phyloP scores from a whole-genome alignment of 2,797 vertebrate genomes.

The Oreochromis grahami region DNA sequence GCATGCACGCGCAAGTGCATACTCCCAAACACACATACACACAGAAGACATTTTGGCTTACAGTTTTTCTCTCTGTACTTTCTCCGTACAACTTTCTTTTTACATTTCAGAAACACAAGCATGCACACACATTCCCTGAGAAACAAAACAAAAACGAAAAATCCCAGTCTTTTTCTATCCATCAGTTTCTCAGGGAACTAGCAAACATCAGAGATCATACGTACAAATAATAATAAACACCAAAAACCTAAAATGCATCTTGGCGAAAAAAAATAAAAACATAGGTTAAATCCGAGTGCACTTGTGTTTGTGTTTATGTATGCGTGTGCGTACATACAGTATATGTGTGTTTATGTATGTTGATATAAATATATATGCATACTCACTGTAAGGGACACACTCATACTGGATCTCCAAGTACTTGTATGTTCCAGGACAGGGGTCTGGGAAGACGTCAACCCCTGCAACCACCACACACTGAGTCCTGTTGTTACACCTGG shows the following conservation, averaged over 20 bases:
- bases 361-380: slow-evolving; percentile 1
- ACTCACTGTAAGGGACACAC: slow-evolving; percentile 94
- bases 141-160: slow-evolving; percentile 29
- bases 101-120: not conserved
- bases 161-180: slow-evolving; percentile 12
- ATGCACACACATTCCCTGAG: slow-evolving; percentile 49
- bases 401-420: slow-evolving; percentile 83
- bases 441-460: slow-evolving; percentile 84
- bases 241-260: slow-evolving; percentile 23
- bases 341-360: not conserved
- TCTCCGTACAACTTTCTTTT: slow-evolving; percentile 4
- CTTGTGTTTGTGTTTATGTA: not conserved
- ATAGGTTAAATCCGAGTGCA: slow-evolving; percentile 15
- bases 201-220: slow-evolving; percentile 33
- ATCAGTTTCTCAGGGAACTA: slow-evolving; percentile 36
- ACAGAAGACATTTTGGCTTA: not conserved
- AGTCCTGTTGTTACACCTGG: slow-evolving; percentile 89
- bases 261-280: not conserved
- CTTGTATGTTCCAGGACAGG: slow-evolving; percentile 73
- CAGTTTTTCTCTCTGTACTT: slow-evolving; percentile 18
- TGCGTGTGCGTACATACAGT: not conserved
- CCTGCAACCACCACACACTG: slow-evolving; percentile 92
- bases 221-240: not conserved
- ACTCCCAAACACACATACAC: not conserved
- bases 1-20: slow-evolving; percentile 32